phyloP scores from a whole-genome alignment of 2,888 invertebrate species.

The Elmis aenea region DNA sequence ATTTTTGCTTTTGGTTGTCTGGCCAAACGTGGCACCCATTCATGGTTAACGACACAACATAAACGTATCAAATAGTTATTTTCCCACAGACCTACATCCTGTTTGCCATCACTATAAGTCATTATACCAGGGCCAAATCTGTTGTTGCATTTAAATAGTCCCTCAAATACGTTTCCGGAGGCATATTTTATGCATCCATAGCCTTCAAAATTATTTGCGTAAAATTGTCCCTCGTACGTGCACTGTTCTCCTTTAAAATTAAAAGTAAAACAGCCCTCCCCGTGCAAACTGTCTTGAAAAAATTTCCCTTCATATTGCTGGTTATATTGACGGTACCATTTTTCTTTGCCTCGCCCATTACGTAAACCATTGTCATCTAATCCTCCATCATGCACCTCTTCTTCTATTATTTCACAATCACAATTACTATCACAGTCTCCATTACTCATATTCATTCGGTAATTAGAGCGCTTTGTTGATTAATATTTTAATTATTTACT shows the following conservation, averaged over 20 bases:
- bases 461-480: no score
- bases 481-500: no score
- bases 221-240: conserved; percentile 52
- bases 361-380: conserved; percentile 14
- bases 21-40: conserved; percentile 34
- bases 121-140: conserved; percentile 57
- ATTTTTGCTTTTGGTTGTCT: conserved; percentile 30
- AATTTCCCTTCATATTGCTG: conserved; percentile 49
- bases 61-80: conserved; percentile 48
- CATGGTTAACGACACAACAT: conserved; percentile 25
- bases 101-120: conserved; percentile 43
- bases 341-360: conserved; percentile 16
- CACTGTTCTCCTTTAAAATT: conserved; percentile 29
- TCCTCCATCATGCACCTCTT: no score
- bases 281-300: conserved; percentile 49
- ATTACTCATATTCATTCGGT: no score
- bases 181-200: conserved; percentile 52
- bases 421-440: no score
- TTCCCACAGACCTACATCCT: conserved; percentile 56
- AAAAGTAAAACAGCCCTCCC: conserved; percentile 49
- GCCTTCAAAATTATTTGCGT: conserved; percentile 51
- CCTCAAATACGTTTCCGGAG: conserved; percentile 47
- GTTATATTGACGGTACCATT: conserved; percentile 23
- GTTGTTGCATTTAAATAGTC: conserved; percentile 48
- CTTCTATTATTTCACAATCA: no score